A percentile compares a stretch with the other conserved stretches of the same genome.
phyloP scores from a whole-genome alignment of 2,797 vertebrate genomes.

The Emys orbicularis region DNA sequence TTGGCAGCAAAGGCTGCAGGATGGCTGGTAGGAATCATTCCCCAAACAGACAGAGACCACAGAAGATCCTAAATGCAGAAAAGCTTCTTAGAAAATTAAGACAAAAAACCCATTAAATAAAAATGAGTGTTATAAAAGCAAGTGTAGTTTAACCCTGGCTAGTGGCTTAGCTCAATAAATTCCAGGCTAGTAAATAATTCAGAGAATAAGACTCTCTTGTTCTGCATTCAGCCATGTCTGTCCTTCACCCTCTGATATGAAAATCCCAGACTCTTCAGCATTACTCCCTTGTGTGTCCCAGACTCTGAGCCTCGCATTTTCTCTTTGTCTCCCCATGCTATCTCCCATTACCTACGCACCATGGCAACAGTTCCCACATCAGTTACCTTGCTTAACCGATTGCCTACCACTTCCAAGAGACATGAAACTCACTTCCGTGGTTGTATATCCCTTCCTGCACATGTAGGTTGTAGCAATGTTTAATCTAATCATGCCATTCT shows the following conservation, averaged over 20 bases:
- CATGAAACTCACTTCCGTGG: neutral
- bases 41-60: neutral
- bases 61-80: neutral
- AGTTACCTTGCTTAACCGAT: neutral
- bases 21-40: neutral
- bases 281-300: neutral
- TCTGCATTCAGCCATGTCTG: neutral
- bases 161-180: neutral
- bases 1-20: neutral
- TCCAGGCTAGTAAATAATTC: neutral
- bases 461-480: neutral
- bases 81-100: neutral
- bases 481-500: neutral
- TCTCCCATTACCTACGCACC: neutral
- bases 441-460: neutral
- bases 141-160: neutral
- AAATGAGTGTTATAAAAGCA: neutral
- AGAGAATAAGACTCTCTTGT: neutral
- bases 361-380: neutral
- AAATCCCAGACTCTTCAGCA: neutral
- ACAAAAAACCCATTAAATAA: neutral
- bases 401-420: neutral
- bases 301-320: neutral
- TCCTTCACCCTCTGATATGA: neutral
- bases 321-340: neutral